Evolutionary conservation across 1,140 invertebrate species (phyloP).

Genomic region (Oncopeltus fasciatus): DNA sequence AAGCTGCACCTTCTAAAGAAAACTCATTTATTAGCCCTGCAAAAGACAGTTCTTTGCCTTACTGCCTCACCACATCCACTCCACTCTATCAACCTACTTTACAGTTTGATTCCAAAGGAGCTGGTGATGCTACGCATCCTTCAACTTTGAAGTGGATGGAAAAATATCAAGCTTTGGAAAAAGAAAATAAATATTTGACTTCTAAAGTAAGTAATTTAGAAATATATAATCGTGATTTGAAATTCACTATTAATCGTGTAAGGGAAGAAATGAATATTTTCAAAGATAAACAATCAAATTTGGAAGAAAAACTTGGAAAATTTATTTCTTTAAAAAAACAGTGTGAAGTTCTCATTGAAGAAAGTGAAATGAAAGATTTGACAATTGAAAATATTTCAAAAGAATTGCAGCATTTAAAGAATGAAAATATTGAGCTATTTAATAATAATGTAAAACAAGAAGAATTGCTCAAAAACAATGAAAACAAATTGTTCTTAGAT

Average conservation of each 20-base stretch:
- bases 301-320: slow-evolving; percentile 3
- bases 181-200: neutral
- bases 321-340: slow-evolving; percentile 1
- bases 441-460: neutral
- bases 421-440: neutral
- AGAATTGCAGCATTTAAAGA: neutral
- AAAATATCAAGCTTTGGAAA: neutral
- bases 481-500: neutral
- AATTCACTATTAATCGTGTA: neutral
- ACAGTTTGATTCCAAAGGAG: neutral
- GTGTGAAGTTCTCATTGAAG: neutral
- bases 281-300: neutral
- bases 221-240: neutral
- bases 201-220: neutral
- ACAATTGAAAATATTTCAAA: neutral
- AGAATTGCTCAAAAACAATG: neutral
- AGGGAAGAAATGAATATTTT: slow-evolving; percentile 9
- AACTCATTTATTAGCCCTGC: neutral
- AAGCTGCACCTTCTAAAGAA: neutral
- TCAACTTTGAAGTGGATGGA: slow-evolving; percentile 9
- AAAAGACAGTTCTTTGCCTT: neutral
- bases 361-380: neutral
- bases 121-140: neutral
- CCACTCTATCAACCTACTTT: neutral
- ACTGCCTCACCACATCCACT: slow-evolving; percentile 4